phyloP scores from a whole-genome alignment of 2,888 invertebrate species.

The Lutraria lutraria region DNA sequence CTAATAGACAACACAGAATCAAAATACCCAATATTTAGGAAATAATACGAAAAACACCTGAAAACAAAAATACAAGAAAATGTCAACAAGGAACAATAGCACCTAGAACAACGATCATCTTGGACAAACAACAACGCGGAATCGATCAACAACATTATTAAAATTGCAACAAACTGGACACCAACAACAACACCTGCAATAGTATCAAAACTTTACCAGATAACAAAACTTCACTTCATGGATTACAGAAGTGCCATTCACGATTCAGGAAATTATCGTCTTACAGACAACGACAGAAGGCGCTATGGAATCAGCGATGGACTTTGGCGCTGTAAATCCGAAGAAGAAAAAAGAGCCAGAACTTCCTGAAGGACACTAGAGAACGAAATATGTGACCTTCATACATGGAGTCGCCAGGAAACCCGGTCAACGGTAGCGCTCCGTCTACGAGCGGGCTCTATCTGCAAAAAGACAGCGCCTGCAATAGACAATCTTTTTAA shows the following conservation, averaged over 20 bases:
- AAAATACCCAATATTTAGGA: not conserved
- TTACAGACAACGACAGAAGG: slow-evolving; percentile 2
- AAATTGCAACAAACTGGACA: slow-evolving; percentile 51
- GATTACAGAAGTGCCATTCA: slow-evolving; percentile 39
- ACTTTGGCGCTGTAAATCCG: slow-evolving; percentile 25
- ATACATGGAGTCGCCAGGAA: slow-evolving; percentile 8
- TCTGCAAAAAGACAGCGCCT: too few relatives aligned
- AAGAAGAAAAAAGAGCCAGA: slow-evolving; percentile 1
- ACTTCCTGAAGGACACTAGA: too few relatives aligned
- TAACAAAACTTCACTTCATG: slow-evolving; percentile 41
- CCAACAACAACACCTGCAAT: slow-evolving; percentile 36
- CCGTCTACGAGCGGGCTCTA: not conserved
- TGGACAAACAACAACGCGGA: slow-evolving; percentile 56
- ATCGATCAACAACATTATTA: slow-evolving; percentile 48
- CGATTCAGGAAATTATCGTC: slow-evolving; percentile 29
- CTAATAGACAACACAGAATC: too few relatives aligned
- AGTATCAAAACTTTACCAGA: slow-evolving; percentile 37
- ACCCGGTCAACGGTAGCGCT: slow-evolving; percentile 10
- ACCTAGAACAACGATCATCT: not conserved
- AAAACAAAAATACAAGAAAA: slow-evolving; percentile 25
- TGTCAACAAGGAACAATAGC: not conserved
- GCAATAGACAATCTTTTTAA: too few relatives aligned
- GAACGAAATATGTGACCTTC: too few relatives aligned
- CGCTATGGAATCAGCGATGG: not conserved
- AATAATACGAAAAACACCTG: not conserved